Conservation (phyloP, 2,888 invertebrate species). For the Dasypogon diadema region DNA sequence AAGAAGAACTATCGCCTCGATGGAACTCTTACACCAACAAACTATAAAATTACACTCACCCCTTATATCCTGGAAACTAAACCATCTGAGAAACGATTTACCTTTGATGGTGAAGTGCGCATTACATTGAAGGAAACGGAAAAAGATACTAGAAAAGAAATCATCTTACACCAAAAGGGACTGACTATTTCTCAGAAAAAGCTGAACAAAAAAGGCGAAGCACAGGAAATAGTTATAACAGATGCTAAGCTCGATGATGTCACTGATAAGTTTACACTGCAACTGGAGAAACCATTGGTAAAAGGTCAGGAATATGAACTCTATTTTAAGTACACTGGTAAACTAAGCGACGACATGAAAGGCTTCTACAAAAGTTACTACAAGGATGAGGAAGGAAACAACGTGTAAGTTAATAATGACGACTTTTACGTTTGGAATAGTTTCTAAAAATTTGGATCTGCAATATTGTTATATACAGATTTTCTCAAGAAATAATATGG, state of each 20-base stretch:
- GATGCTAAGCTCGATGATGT: constrained; percentile 60
- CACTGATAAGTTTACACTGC: constrained; percentile 68
- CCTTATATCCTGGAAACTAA: constrained; percentile 69
- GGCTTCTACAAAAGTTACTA: constrained; percentile 71
- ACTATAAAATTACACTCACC: constrained; percentile 71
- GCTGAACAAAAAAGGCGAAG: constrained; percentile 56
- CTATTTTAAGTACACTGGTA: constrained; percentile 69
- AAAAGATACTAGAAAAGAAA: constrained; percentile 65
- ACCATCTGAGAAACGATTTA: constrained; percentile 59
- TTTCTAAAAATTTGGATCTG: no score
- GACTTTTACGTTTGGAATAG: background rate
- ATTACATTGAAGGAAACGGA: constrained; percentile 70
- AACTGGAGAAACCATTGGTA: constrained; percentile 63
- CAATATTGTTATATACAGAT: background rate
- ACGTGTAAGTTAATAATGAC: background rate
- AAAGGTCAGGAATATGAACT: constrained; percentile 67
- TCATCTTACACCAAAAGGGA: constrained; percentile 71
- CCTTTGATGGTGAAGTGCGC: constrained; percentile 64
- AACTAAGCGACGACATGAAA: constrained; percentile 70
- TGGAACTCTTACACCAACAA: constrained; percentile 69
- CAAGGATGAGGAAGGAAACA: constrained; percentile 63
- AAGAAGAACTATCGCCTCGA: constrained; percentile 61
- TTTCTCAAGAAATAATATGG: background rate
- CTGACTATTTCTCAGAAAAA: constrained; percentile 59
- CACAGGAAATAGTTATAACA: constrained; percentile 55